Conservation (phyloP, 2,113 vertebrate genomes). For the Phoenicopterus ruber region DNA sequence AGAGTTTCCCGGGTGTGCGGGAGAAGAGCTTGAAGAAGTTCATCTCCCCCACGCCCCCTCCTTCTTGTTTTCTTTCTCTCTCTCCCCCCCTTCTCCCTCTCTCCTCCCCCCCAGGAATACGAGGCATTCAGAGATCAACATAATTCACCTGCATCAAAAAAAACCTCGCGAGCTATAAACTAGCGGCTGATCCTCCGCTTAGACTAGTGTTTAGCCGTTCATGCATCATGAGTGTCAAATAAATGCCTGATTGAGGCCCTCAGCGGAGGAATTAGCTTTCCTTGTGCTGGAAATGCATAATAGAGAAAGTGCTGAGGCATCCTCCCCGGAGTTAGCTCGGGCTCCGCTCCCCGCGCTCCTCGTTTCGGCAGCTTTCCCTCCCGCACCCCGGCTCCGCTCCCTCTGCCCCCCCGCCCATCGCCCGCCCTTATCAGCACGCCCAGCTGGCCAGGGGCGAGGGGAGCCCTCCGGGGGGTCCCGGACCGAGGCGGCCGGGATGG, state of each 20-base stretch:
- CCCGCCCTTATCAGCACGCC: not conserved
- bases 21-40: constrained; percentile 9
- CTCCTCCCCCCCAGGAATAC: not conserved
- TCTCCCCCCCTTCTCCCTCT: not conserved
- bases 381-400: not conserved
- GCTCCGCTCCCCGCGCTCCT: not conserved
- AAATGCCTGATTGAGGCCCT: constrained; percentile 60
- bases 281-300: constrained; percentile 2
- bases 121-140: constrained; percentile 7
- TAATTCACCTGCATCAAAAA: constrained; percentile 54
- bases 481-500: too few species aligned
- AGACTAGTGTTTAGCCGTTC: constrained; percentile 50
- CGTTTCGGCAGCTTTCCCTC: not conserved
- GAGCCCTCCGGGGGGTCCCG: not conserved
- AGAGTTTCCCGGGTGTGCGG: not conserved
- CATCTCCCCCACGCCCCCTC: not conserved
- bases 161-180: constrained; percentile 10
- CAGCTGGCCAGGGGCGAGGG: not conserved
- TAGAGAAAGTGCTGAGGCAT: constrained; percentile 49
- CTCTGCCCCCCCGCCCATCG: too few species aligned
- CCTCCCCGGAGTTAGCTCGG: constrained; percentile 13
- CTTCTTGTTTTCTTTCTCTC: not conserved
- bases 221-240: constrained; percentile 59
- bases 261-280: constrained; percentile 54
- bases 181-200: constrained; percentile 54